Conservation (phyloP, 2,888 invertebrate genomes). For the Torymus tubicola region DNA sequence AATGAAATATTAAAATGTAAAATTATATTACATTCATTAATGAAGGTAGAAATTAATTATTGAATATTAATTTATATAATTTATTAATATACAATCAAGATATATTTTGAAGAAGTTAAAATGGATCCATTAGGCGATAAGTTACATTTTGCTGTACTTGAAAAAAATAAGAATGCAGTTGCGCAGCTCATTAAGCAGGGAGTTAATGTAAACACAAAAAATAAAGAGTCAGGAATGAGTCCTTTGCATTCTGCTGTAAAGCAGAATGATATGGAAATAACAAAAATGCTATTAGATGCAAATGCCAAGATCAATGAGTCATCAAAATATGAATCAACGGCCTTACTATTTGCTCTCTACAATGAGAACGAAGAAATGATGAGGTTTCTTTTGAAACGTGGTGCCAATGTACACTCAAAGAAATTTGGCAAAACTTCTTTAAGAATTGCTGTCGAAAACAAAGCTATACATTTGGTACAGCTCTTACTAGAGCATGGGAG, state of each 20-base stretch:
- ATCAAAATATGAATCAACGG: neutral
- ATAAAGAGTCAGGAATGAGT: constrained; percentile 9
- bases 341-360: constrained; percentile 23
- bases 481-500: constrained; percentile 79
- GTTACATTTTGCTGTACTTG: constrained; percentile 30
- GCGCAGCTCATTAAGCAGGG: neutral
- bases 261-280: neutral
- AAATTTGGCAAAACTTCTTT: constrained; percentile 29
- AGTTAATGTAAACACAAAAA: constrained; percentile 20
- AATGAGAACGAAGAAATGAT: constrained; percentile 6
- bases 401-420: constrained; percentile 16
- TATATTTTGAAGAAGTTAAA: neutral
- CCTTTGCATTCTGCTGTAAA: constrained; percentile 33
- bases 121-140: constrained; percentile 12
- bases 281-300: constrained; percentile 18
- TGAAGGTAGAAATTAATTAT: too few species aligned
- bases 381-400: neutral
- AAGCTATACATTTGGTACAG: constrained; percentile 76
- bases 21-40: too few species aligned
- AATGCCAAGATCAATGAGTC: constrained; percentile 21
- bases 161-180: neutral
- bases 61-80: too few species aligned
- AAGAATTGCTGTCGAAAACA: neutral
- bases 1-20: too few species aligned
- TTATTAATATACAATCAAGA: too few species aligned